Percentiles rank a stretch among this genome's conserved stretches.
These are phyloP conservation scores for Stomatorhinus ivindoensis DNA, from an alignment of 2,113 vertebrate genomes.

Conservation along the genomic window DNA sequence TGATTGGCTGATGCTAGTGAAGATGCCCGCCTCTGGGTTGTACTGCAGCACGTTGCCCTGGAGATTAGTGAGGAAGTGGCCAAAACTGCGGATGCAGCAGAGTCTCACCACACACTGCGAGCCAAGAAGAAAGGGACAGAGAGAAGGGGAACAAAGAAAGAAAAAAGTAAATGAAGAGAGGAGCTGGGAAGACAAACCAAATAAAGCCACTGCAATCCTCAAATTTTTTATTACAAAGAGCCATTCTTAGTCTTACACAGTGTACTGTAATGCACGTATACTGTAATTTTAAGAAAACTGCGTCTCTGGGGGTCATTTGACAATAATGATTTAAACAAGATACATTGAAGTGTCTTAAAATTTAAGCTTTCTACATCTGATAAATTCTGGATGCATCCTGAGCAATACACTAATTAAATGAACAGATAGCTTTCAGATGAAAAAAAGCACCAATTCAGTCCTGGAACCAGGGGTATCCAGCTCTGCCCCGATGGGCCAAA, in stretches of 20 bases:
- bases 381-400: neutral
- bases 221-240: neutral
- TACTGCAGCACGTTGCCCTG: conserved; percentile 92
- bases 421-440: neutral
- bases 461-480: neutral
- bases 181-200: neutral
- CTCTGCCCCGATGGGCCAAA: neutral
- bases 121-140: neutral
- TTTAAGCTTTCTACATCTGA: neutral
- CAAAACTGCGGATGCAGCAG: conserved; percentile 90
- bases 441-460: neutral
- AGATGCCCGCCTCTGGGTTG: conserved; percentile 86
- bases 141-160: neutral
- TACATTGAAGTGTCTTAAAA: neutral
- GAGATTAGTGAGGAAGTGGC: conserved; percentile 83
- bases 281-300: neutral
- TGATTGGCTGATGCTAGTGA: conserved; percentile 80
- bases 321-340: neutral
- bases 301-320: neutral
- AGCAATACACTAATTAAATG: neutral
- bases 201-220: neutral
- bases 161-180: neutral
- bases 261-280: neutral
- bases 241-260: neutral
- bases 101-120: conserved; percentile 75